Conservation (phyloP, 2,113 vertebrate genomes). For the Natator depressus region DNA sequence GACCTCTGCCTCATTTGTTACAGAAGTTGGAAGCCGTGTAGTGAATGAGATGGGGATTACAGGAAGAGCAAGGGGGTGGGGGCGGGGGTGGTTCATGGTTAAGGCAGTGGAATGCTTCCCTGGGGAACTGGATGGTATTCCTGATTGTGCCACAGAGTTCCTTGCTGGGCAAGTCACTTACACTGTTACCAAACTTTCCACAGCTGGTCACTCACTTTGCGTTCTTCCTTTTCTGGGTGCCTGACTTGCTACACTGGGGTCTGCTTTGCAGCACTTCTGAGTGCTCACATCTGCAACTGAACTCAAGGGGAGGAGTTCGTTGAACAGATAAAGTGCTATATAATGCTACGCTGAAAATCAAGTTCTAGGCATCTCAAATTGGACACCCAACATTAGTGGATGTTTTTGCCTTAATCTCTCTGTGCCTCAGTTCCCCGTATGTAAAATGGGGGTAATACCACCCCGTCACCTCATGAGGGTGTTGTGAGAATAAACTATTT, state of each 20-base stretch:
- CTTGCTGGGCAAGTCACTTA: not conserved
- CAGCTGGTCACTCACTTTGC: not conserved
- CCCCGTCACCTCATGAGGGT: not conserved
- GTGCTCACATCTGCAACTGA: not conserved
- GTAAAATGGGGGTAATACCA: not conserved
- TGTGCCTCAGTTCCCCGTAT: not conserved
- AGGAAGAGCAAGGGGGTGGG: not conserved
- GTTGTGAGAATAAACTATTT: not conserved
- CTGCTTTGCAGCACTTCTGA: not conserved
- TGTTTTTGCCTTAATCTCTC: not conserved
- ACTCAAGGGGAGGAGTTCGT: not conserved
- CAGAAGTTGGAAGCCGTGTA: not conserved
- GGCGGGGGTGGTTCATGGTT: not conserved
- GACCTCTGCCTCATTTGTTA: not conserved
- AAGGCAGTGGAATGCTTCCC: not conserved
- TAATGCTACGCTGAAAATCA: not conserved
- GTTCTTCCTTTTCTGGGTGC: not conserved
- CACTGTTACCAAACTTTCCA: not conserved
- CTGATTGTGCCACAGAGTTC: not conserved
- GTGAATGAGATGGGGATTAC: not conserved
- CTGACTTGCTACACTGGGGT: fast-evolving
- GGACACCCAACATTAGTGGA: not conserved
- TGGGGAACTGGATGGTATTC: not conserved
- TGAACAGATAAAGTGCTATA: not conserved
- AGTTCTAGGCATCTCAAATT: not conserved